phyloP scores from a whole-genome alignment of 2,888 invertebrate genomes.

The Erebia aethiops region DNA sequence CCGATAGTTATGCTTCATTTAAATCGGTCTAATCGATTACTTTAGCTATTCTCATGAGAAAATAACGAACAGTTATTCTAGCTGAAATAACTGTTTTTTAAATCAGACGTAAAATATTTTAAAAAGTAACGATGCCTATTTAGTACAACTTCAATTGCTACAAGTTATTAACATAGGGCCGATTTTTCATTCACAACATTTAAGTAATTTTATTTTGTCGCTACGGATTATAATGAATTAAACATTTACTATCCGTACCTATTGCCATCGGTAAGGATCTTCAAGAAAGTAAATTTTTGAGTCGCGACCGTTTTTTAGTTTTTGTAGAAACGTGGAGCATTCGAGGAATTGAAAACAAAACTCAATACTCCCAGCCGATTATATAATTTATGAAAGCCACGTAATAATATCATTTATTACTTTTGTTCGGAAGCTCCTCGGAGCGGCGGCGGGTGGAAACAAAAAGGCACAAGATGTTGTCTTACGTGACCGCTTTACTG shows the following conservation, averaged over 20 bases:
- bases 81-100: too few relatives aligned
- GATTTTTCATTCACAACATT: too few relatives aligned
- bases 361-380: not conserved
- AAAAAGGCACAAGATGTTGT: conserved; percentile 63
- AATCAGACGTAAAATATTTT: too few relatives aligned
- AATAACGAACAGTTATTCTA: not conserved
- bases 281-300: too few relatives aligned
- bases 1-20: not conserved
- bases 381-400: conserved; percentile 27
- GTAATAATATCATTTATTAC: conserved; percentile 38
- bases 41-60: not conserved
- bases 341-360: not conserved
- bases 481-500: conserved; percentile 61
- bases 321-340: not conserved
- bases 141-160: too few relatives aligned
- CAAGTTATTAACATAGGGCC: too few relatives aligned
- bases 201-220: too few relatives aligned
- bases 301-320: not conserved
- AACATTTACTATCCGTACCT: too few relatives aligned
- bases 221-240: too few relatives aligned
- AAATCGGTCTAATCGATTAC: not conserved
- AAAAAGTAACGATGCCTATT: too few relatives aligned
- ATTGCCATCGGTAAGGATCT: too few relatives aligned
- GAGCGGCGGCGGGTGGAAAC: conserved; percentile 46
- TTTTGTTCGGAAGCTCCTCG: conserved; percentile 27